Percentiles rank a stretch among this genome's conserved stretches.
These are phyloP conservation scores for Cryptoblepharus egeriae DNA, from an alignment of 2,797 vertebrate genomes.

Conservation along the genomic window DNA sequence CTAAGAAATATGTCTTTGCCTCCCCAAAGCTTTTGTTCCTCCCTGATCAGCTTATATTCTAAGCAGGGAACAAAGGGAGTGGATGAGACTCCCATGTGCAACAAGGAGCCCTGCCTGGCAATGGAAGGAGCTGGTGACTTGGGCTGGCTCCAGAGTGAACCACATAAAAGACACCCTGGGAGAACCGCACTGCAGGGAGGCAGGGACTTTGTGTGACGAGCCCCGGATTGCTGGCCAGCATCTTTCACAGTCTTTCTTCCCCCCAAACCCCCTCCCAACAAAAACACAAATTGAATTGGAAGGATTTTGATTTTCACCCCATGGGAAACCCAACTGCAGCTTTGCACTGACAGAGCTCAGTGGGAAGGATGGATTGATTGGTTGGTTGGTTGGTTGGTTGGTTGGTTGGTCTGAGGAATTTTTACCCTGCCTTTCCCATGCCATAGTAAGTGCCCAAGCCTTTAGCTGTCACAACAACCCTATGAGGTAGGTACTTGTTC, in stretches of 20 bases:
- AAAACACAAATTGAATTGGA: neutral
- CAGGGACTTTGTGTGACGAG: neutral
- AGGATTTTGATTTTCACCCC: neutral
- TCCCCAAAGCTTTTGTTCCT: neutral
- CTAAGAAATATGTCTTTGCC: neutral
- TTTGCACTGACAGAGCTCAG: neutral
- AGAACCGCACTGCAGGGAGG: no score
- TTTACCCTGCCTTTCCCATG: no score
- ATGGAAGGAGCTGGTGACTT: neutral
- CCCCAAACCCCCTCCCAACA: no score
- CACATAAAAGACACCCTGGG: neutral
- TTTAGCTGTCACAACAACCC: no score
- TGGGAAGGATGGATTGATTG: no score
- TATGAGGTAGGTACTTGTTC: no score
- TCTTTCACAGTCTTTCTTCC: neutral
- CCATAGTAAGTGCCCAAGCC: no score
- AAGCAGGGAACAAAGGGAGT: neutral
- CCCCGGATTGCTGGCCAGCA: neutral
- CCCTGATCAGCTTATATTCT: conserved; percentile 6
- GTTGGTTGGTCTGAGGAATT: no score
- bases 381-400: no score
- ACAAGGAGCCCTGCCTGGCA: neutral
- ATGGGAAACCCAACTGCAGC: neutral
- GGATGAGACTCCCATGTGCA: neutral
- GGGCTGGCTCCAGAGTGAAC: neutral